phyloP scores from a whole-genome alignment of 1,140 invertebrate species.

The Scylla paramamosain region DNA sequence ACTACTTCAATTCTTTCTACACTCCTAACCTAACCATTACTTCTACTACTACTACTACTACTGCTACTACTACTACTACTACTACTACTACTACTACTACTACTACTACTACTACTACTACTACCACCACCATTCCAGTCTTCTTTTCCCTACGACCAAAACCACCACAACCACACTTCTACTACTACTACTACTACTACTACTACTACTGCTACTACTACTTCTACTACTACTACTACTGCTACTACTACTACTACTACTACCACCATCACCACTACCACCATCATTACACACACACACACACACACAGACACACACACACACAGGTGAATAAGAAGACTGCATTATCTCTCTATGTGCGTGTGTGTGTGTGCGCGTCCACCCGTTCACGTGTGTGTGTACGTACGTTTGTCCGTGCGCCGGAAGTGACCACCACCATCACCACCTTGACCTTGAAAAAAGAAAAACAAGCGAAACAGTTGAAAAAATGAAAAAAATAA shows the following conservation, averaged over 20 bases:
- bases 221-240: too few species aligned
- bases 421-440: background rate
- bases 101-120: constrained; percentile 22
- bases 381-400: background rate
- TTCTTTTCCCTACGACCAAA: too few species aligned
- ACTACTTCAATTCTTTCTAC: too few species aligned
- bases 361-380: background rate
- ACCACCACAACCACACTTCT: too few species aligned
- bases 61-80: background rate
- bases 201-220: background rate
- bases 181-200: too few species aligned
- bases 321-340: background rate
- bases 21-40: too few species aligned
- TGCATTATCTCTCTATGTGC: background rate
- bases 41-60: background rate
- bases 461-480: background rate
- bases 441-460: background rate
- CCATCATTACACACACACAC: background rate
- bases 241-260: constrained; percentile 7
- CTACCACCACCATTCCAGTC: background rate
- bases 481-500: background rate
- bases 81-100: constrained; percentile 6
- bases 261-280: background rate
- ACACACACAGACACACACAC: background rate
- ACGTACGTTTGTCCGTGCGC: background rate